Percentiles rank a stretch among this genome's conserved stretches.
Evolutionary conservation across 2,797 vertebrate species (phyloP).

Genomic region (Myoxocephalus aenaeus): DNA sequence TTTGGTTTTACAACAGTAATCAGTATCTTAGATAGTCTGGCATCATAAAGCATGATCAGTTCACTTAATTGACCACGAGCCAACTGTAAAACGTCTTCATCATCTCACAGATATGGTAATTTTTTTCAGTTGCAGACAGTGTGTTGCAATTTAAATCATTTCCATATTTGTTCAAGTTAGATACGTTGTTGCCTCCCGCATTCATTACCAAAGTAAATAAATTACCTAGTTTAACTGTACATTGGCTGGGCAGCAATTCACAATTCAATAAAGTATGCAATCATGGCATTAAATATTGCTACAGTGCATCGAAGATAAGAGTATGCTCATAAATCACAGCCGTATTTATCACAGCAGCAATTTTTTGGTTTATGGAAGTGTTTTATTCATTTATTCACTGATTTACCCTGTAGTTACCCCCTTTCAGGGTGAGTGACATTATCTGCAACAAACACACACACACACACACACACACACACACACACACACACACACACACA

Average conservation of each 20-base stretch:
- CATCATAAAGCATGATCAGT: constrained; percentile 2
- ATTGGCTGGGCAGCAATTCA: background rate
- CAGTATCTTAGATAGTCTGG: background rate
- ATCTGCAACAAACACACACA: background rate
- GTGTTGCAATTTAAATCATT: background rate
- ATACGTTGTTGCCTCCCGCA: background rate
- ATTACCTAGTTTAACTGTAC: background rate
- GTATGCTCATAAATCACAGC: constrained; percentile 33
- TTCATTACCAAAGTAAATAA: constrained; percentile 3
- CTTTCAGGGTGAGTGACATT: constrained; percentile 3
- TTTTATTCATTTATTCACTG: constrained; percentile 21
- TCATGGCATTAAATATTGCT: constrained; percentile 18
- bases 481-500: background rate
- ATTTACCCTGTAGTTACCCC: constrained; percentile 5
- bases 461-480: too few species aligned
- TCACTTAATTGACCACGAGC: background rate
- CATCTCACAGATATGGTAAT: background rate
- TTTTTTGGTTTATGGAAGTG: constrained; percentile 19
- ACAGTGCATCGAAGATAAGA: constrained; percentile 6
- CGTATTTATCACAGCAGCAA: constrained; percentile 28
- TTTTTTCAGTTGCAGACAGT: background rate
- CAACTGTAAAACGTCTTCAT: background rate
- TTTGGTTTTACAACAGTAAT: too few species aligned
- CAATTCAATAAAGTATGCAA: constrained; percentile 1
- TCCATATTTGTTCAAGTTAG: constrained; percentile 9